Percentiles rank a stretch among this genome's conserved stretches.
phyloP scores from a whole-genome alignment of 2,113 vertebrate genomes.

The Pelmatolapia mariae region DNA sequence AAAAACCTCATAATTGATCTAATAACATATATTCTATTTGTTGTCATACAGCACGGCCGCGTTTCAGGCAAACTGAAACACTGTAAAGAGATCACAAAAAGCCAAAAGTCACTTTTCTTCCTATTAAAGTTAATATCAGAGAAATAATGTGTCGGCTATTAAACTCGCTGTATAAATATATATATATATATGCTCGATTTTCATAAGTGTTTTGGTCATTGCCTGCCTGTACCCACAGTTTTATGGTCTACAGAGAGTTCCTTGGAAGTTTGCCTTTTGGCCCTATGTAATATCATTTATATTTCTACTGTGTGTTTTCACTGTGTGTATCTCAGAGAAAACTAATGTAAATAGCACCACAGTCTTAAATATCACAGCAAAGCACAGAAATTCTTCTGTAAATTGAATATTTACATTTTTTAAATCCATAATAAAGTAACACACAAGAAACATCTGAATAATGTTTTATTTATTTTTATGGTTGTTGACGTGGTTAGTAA shows the following conservation, averaged over 20 bases:
- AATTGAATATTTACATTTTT: neutral
- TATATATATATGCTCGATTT: neutral
- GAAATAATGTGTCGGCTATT: neutral
- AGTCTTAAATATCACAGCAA: neutral
- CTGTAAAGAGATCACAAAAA: neutral
- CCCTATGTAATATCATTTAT: neutral
- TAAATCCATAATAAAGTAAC: neutral
- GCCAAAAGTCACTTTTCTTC: rapidly evolving
- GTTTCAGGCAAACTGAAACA: neutral
- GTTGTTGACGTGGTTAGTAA: neutral
- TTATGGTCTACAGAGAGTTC: neutral
- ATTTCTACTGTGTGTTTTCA: too few species aligned
- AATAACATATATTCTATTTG: neutral
- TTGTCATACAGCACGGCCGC: neutral
- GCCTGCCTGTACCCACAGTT: neutral
- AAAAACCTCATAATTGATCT: neutral
- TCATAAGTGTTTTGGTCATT: neutral
- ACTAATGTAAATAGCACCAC: neutral
- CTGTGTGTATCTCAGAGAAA: neutral
- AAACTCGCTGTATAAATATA: neutral
- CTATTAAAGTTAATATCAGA: neutral
- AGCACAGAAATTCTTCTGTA: neutral
- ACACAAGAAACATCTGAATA: neutral
- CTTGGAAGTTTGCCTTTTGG: neutral
- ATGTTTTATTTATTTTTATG: neutral